Evolutionary conservation across 1,140 invertebrate species (phyloP).

Genomic region (Drosophila funebris): DNA sequence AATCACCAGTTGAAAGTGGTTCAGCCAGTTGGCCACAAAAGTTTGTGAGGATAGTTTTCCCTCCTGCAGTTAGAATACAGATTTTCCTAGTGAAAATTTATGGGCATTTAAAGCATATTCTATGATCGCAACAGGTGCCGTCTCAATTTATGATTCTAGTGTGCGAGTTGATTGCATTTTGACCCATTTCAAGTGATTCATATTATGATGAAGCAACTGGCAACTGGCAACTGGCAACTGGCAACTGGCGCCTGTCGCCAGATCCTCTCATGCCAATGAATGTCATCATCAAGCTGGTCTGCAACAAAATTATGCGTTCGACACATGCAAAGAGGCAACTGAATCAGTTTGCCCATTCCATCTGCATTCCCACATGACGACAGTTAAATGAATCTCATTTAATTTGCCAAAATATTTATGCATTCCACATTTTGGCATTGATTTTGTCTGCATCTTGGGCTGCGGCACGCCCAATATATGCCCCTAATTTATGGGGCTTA

Average conservation of each 20-base stretch:
- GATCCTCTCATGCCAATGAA: slow-evolving; percentile 45
- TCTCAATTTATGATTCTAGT: slow-evolving; percentile 6
- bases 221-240: slow-evolving; percentile 15
- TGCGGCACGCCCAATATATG: slow-evolving; percentile 62
- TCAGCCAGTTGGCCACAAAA: slow-evolving; percentile 1
- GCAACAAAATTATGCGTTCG: slow-evolving; percentile 64
- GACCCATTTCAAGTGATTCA: slow-evolving; percentile 57
- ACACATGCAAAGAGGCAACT: slow-evolving; percentile 56
- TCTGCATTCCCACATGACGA: slow-evolving; percentile 44
- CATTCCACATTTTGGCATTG: slow-evolving; percentile 69
- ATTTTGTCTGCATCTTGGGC: slow-evolving; percentile 43
- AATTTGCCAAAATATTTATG: slow-evolving; percentile 78
- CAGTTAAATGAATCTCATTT: slow-evolving; percentile 79
- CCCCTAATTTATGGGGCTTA: slow-evolving; percentile 66
- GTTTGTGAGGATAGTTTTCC: not conserved
- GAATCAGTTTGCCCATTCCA: not conserved
- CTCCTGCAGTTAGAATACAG: not conserved
- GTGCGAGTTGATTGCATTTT: slow-evolving; percentile 21
- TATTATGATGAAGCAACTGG: slow-evolving; percentile 30
- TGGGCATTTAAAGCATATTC: slow-evolving; percentile 24
- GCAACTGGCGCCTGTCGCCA: slow-evolving; percentile 57
- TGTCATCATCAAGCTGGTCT: slow-evolving; percentile 64
- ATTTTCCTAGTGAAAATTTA: slow-evolving; percentile 23
- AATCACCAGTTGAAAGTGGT: slow-evolving; percentile 27
- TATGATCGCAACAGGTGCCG: slow-evolving; percentile 15